phyloP scores from a whole-genome alignment of 2,113 vertebrate genomes.

The Galemys pyrenaicus region DNA sequence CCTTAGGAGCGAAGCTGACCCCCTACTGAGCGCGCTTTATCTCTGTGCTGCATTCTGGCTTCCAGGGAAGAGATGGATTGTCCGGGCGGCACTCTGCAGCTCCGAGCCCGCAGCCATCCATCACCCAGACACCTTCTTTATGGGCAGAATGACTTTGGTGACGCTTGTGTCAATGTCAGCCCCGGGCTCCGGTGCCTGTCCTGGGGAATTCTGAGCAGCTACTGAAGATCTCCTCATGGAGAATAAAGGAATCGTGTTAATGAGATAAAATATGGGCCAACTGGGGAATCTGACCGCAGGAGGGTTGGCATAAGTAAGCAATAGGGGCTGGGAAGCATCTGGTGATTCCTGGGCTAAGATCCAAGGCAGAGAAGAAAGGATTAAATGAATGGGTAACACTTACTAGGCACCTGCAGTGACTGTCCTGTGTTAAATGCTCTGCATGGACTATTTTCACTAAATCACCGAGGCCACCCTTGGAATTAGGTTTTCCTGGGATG shows the following conservation, averaged over 20 bases:
- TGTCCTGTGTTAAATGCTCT: neutral
- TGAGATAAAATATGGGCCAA: neutral
- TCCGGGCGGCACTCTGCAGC: neutral
- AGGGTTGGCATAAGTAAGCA: neutral
- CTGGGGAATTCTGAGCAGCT: neutral
- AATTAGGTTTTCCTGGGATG: neutral
- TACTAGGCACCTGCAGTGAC: neutral
- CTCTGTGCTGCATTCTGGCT: neutral
- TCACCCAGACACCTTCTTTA: constrained; percentile 29
- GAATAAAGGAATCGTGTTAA: neutral
- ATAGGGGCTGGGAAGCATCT: neutral
- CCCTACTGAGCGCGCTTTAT: neutral
- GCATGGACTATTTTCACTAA: neutral
- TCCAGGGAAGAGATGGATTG: constrained; percentile 45
- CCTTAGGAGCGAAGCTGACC: neutral
- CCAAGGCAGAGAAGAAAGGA: neutral
- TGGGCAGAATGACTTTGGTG: constrained; percentile 62
- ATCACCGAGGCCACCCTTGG: neutral
- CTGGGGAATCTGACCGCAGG: neutral
- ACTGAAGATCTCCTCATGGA: neutral
- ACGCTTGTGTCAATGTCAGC: neutral
- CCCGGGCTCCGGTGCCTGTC: neutral
- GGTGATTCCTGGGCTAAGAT: neutral
- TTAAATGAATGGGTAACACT: neutral
- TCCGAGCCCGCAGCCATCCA: constrained; percentile 47